Conservation (phyloP, 1,140 invertebrate species). For the Plutomurus gul region DNA sequence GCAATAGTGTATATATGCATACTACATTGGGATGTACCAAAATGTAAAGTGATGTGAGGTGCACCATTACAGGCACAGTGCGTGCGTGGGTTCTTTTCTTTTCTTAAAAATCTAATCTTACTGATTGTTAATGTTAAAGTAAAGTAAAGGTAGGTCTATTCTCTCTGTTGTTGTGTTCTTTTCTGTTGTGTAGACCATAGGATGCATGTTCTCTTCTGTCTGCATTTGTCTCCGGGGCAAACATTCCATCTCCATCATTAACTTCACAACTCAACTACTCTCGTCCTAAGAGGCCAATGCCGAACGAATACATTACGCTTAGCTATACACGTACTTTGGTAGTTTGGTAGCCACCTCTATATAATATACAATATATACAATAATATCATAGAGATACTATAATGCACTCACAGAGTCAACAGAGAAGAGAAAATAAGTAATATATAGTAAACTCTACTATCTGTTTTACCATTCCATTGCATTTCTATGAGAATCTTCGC, state of each 20-base stretch:
- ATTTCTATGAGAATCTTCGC: no score
- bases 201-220: constrained; percentile 14
- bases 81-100: constrained; percentile 32
- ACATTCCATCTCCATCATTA: constrained; percentile 46
- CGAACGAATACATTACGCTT: background rate
- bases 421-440: no score
- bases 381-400: no score
- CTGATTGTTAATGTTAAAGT: constrained; percentile 28
- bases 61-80: background rate
- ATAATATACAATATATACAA: no score
- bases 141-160: background rate
- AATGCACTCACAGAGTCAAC: no score
- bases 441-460: no score
- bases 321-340: background rate
- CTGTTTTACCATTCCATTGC: no score
- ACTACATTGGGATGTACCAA: background rate
- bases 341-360: no score
- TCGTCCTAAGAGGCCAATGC: constrained; percentile 10
- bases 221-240: constrained; percentile 39
- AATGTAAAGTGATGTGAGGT: background rate
- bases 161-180: background rate
- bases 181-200: background rate
- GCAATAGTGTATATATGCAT: background rate
- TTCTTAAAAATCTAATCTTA: constrained; percentile 10
- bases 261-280: constrained; percentile 25